phyloP scores from a whole-genome alignment of 2,888 invertebrate genomes.

The Sinhomidia bicolor region DNA sequence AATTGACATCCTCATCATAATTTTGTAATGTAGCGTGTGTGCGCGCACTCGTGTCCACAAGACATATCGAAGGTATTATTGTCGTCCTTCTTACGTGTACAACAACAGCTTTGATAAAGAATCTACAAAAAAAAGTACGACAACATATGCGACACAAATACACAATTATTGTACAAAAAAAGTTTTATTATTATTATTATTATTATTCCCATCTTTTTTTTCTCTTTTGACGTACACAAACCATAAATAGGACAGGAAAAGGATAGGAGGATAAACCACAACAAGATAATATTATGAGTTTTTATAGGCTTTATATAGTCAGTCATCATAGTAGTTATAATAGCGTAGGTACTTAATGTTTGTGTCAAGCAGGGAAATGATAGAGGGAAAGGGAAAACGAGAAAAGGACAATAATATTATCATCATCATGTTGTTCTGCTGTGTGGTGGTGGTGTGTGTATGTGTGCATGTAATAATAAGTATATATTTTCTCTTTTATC shows the following conservation, averaged over 20 bases:
- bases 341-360: neutral
- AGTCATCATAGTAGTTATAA: neutral
- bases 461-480: neutral
- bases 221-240: constrained; percentile 40
- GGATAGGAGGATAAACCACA: constrained; percentile 8
- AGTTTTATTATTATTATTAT: constrained; percentile 32
- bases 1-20: too few relatives aligned
- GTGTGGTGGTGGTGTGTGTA: neutral
- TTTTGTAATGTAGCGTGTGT: too few relatives aligned
- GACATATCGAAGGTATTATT: too few relatives aligned
- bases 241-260: constrained; percentile 39
- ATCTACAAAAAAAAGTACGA: neutral
- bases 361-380: constrained; percentile 43
- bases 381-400: neutral
- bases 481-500: constrained; percentile 13
- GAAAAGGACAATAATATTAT: constrained; percentile 46
- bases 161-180: constrained; percentile 9
- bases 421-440: neutral
- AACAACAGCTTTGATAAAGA: neutral
- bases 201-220: neutral
- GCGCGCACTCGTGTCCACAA: too few relatives aligned
- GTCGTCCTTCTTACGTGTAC: neutral
- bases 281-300: constrained; percentile 52
- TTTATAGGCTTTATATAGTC: constrained; percentile 5
- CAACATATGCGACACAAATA: constrained; percentile 32